Base-by-base conservation (phyloP, 2,888 invertebrate genomes). In the Parapristionchus giblindavisi region DNA sequence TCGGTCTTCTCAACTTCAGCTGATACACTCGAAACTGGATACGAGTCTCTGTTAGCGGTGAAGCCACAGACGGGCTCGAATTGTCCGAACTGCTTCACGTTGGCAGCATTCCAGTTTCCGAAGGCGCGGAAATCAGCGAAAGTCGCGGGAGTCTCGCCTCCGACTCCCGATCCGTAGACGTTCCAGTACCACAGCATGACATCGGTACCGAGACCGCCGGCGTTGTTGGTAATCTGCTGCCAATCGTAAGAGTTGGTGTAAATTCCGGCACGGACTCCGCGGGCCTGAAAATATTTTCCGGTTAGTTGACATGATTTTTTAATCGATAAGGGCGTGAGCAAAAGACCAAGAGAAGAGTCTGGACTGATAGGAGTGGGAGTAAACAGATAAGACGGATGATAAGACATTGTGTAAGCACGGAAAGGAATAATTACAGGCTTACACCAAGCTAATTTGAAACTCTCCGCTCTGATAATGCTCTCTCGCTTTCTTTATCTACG, bases 161-260 rank as follows among this genome's bases (percentile, higher is more conserved):
- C 34, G 2, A 40, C 27, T 5, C 76, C 76, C 1, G n/a, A 5
- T 27, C 61, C 71, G 40, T 51, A 52, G 29, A 71, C 63, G 40
- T 72, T 61, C 76, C 76, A 76, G 54, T 76, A 76, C 76, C 76
- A 72, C 0, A 75, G 58, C 43, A 76, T 73, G 8, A 78, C 76
- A 24, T 79, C 75, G 1, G 65, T 60, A 32, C 65, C 43, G 75
- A 75, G 74, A 8, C 8, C n/a, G 14, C 2, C 29, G 29, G 58
- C 75, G 6, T 38, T 51, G 43, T 68, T 61, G 5, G 78, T 78
- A 27, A 78, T 78, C 52, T 78, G 78, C 29, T 73, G 48, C 77
- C 78, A 78, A 34, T 78, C 78, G 56, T 78, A 78, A 43, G 52
- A 76, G 56, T 48, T 78, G 8, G 78, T 78, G 74, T 78, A 78